Evolutionary conservation across 2,113 vertebrate species (phyloP), one percentile per base, ranked within the genome.

Genomic region (Seriola dumerili): DNA sequence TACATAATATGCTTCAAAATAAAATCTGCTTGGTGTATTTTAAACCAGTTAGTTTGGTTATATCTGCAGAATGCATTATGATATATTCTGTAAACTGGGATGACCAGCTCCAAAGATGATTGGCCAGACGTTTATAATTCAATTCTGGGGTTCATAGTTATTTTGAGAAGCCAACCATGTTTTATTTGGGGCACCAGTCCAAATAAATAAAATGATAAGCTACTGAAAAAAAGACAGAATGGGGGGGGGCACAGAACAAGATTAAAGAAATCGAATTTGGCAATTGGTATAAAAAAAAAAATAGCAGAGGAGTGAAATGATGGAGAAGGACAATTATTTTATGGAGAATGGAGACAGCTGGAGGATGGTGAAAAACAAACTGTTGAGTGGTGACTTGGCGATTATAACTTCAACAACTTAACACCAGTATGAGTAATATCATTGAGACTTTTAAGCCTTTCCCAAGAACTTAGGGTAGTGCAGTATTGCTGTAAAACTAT

Each of bases 1-100:
- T 29, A 29, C 29, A 54, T n/a, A 77, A 8, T 52, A 40, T 48
- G 1, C 14, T 36, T 55, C 5, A 38, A 55, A 46, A 76, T 44
- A 34, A n/a, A 67, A 40, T 50, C 14, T 50, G 67, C 48, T 19
- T 12, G 44, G 29, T 34, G 75, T 58, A 34, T 38, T 76, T 67
- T 16, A 58, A 52, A 21, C 1, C 25, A 64, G 25, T 38, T 54
- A n/a, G 69, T 65, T 6, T 25, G 72, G 10, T 4, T 50, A 46
- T 57, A 44, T 23, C 68, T 44, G 70, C 34, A 76, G 8, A 50
- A n/a, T 64, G 76, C 58, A 23, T 65, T 29, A 21, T 70, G 57
- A 54, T n/a, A 72, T 54, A 2, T 3, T 55, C 11, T 23, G 19
- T 4, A 46, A 19, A 64, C 29, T 59, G 55, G 58, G 25, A 68